Percentiles rank a stretch among this genome's conserved stretches.
Conservation (phyloP, 1,140 invertebrate species). For the Musca vetustissima region DNA sequence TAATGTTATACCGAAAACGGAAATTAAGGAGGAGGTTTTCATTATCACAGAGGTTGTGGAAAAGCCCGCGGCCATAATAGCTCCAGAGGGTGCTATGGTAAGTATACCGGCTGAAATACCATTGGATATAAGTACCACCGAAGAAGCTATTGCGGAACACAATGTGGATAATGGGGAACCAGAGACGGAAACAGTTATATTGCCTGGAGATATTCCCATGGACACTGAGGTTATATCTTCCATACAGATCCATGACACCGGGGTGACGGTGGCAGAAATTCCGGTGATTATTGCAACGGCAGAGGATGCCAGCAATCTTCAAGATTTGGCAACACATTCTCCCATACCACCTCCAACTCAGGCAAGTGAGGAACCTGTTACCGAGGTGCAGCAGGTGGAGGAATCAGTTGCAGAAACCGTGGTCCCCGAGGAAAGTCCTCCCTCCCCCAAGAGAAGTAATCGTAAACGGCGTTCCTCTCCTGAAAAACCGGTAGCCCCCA, state of each 20-base stretch:
- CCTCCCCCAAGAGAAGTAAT: background rate
- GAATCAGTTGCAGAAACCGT: background rate
- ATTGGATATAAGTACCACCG: slow-evolving; percentile 2
- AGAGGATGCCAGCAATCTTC: background rate
- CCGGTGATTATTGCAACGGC: background rate
- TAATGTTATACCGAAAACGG: slow-evolving; percentile 22
- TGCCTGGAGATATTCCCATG: too few species aligned
- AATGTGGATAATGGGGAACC: background rate
- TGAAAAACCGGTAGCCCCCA: background rate
- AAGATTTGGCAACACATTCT: background rate
- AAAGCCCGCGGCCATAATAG: background rate
- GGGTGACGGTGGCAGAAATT: background rate
- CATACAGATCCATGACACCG: too few species aligned
- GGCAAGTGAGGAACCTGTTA: background rate
- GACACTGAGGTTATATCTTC: too few species aligned
- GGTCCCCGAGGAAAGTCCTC: background rate
- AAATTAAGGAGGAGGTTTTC: slow-evolving; percentile 23
- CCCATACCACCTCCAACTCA: background rate
- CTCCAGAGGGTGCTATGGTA: slow-evolving; percentile 19
- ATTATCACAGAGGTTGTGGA: background rate
- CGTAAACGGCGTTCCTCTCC: background rate
- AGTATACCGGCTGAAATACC: slow-evolving; percentile 15
- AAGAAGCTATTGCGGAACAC: background rate
- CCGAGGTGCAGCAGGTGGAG: background rate
- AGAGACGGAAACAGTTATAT: background rate